Evolutionary conservation across 2,113 vertebrate genomes (phyloP).

Genomic region (Sminthopsis crassicaudata): DNA sequence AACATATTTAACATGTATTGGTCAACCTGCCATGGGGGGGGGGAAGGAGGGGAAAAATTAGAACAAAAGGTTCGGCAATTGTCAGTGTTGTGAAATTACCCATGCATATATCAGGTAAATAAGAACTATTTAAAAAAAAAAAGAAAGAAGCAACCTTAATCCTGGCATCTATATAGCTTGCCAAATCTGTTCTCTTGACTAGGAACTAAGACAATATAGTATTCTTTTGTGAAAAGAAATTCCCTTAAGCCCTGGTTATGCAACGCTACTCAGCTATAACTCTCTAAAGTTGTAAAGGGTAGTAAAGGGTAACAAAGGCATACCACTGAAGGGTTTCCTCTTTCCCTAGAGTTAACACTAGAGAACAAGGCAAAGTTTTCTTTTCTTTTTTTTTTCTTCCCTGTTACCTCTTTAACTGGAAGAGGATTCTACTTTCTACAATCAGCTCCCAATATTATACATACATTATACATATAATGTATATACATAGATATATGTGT

Average conservation of each 20-base stretch:
- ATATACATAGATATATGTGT: too few relatives aligned
- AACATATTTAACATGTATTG: too few relatives aligned
- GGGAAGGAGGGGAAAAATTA: too few relatives aligned
- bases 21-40: too few relatives aligned
- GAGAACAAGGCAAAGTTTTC: neutral
- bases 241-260: neutral
- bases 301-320: neutral
- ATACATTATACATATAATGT: too few relatives aligned
- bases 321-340: neutral
- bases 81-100: too few relatives aligned
- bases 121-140: too few relatives aligned
- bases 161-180: neutral
- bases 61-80: too few relatives aligned
- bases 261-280: neutral
- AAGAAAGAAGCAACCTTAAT: neutral
- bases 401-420: neutral
- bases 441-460: neutral
- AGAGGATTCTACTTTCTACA: neutral
- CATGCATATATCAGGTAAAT: too few relatives aligned
- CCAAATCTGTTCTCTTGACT: neutral
- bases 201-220: neutral
- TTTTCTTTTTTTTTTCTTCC: too few relatives aligned
- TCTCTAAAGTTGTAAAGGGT: neutral
- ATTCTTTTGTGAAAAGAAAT: neutral
- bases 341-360: neutral